Evolutionary conservation across 2,797 vertebrate genomes (phyloP).

Genomic region (Hoplostethus mediterraneus): DNA sequence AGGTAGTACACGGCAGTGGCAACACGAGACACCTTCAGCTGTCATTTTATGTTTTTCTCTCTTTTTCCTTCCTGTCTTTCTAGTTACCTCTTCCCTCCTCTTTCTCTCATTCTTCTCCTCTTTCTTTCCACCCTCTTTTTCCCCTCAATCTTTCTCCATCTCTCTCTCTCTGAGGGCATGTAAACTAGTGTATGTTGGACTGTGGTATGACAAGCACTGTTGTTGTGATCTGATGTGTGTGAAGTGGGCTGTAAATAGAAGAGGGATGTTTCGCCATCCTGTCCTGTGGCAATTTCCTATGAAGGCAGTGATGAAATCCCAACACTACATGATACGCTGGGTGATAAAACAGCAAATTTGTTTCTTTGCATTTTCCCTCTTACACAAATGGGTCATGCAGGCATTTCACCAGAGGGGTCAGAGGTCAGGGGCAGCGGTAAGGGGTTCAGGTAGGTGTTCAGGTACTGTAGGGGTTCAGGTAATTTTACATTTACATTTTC

Average conservation of each 20-base stretch:
- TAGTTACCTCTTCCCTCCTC: slow-evolving; percentile 8
- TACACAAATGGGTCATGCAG: slow-evolving; percentile 17
- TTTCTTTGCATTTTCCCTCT: slow-evolving; percentile 38
- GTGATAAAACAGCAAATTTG: slow-evolving; percentile 43
- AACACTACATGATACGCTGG: slow-evolving; percentile 18
- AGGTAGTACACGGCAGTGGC: slow-evolving; percentile 63
- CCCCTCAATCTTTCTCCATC: slow-evolving; percentile 6
- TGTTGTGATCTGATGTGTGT: slow-evolving; percentile 49
- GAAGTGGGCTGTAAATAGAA: slow-evolving; percentile 52
- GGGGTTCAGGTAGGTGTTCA: neutral
- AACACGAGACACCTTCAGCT: slow-evolving; percentile 52
- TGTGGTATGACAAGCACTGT: slow-evolving; percentile 25
- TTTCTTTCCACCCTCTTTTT: slow-evolving; percentile 5
- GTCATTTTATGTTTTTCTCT: slow-evolving; percentile 40
- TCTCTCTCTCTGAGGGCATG: slow-evolving; percentile 1
- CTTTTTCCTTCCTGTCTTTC: neutral
- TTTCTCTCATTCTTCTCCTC: neutral
- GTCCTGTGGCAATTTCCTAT: slow-evolving; percentile 55
- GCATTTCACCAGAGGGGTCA: slow-evolving; percentile 13
- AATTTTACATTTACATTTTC: too few species aligned
- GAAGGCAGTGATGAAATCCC: slow-evolving; percentile 47
- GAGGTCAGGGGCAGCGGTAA: neutral
- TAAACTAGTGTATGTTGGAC: slow-evolving; percentile 15
- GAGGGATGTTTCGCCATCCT: slow-evolving; percentile 63
- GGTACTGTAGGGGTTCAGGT: neutral